Evolutionary conservation across 1,140 invertebrate species (phyloP).

Genomic region (Cardiocondyla obscurior): DNA sequence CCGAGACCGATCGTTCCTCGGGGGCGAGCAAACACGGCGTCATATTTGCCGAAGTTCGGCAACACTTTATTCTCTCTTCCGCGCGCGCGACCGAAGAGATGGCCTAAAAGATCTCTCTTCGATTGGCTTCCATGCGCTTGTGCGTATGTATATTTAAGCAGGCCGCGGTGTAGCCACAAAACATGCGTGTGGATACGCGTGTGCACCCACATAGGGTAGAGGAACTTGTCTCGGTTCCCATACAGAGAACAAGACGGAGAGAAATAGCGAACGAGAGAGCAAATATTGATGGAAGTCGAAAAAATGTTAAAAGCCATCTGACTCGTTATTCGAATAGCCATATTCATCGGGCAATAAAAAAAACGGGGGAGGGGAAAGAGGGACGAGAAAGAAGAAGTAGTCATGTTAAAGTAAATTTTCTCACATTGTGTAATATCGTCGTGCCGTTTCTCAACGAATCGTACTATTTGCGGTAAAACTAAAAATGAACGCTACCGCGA

Average conservation of each 20-base stretch:
- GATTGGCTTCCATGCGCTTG: constrained; percentile 63
- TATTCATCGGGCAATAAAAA: constrained; percentile 36
- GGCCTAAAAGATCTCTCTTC: constrained; percentile 35
- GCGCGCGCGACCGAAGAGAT: constrained; percentile 38
- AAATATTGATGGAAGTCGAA: constrained; percentile 72
- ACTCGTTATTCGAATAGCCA: constrained; percentile 53
- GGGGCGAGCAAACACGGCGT: constrained; percentile 15
- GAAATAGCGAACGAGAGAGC: constrained; percentile 47
- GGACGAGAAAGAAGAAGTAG: not conserved
- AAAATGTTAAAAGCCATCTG: constrained; percentile 69
- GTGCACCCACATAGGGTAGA: constrained; percentile 46
- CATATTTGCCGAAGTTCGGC: constrained; percentile 67
- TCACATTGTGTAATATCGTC: constrained; percentile 39
- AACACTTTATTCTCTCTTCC: constrained; percentile 67
- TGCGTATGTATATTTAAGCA: constrained; percentile 60
- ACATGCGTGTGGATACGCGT: constrained; percentile 42
- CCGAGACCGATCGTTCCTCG: constrained; percentile 13
- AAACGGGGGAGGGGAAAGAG: not conserved
- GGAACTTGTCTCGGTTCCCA: constrained; percentile 39
- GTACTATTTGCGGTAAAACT: not conserved
- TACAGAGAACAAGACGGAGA: constrained; percentile 4
- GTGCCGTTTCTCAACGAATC: not conserved
- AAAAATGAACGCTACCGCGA: not conserved
- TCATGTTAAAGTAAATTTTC: constrained; percentile 30
- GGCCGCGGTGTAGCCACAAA: constrained; percentile 31